Evolutionary conservation across 2,113 vertebrate genomes (phyloP).

Genomic region (Xenus cinereus): DNA sequence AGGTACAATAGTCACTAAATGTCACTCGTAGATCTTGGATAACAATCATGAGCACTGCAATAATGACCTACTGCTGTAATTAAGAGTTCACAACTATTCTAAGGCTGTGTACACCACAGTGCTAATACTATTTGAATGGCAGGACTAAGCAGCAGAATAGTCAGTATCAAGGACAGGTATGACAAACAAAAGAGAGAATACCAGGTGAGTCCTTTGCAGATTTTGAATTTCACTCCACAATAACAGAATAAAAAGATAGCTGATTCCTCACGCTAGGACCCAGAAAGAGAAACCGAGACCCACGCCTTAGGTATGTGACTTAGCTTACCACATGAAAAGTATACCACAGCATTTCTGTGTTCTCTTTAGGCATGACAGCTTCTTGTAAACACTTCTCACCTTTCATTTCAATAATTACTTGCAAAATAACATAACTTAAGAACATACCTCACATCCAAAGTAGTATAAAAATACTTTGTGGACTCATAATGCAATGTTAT

Average conservation of each 20-base stretch:
- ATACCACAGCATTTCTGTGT: not conserved
- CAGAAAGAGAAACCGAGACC: not conserved
- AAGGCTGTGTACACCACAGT: not conserved
- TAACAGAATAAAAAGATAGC: not conserved
- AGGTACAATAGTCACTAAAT: not conserved
- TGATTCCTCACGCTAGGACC: not conserved
- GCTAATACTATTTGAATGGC: not conserved
- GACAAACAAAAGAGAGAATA: not conserved
- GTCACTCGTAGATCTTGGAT: not conserved
- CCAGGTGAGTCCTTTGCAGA: not conserved
- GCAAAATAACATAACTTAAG: not conserved
- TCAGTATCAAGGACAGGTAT: not conserved
- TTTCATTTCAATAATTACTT: not conserved
- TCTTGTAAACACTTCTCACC: not conserved
- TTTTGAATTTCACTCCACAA: not conserved
- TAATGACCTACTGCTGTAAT: not conserved
- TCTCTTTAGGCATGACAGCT: not conserved
- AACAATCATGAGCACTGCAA: not conserved
- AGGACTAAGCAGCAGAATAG: not conserved
- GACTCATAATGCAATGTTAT: not conserved
- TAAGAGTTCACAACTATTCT: not conserved
- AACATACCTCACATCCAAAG: not conserved
- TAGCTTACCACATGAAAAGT: not conserved
- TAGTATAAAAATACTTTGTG: not conserved
- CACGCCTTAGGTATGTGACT: not conserved